Evolutionary conservation across 2,888 invertebrate species (phyloP), one percentile per base, ranked within the genome.

Genomic region (Eupeodes luniger): DNA sequence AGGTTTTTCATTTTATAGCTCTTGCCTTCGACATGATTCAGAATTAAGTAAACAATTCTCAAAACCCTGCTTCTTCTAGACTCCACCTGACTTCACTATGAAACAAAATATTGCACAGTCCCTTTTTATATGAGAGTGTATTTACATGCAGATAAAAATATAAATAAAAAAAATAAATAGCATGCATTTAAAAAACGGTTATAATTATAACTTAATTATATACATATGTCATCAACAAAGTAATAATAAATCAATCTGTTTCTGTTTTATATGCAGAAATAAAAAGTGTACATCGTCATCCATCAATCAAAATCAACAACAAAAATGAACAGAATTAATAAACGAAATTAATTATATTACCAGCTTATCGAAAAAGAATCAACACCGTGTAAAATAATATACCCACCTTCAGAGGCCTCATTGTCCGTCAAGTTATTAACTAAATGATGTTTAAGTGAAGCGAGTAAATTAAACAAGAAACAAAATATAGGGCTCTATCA

Each of bases 391-490:
- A 82, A 76, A 76, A 55, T 79, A 69, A 72, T 53, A 40, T 40
- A 40, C 40, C 40, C 40, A 1, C 70, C 76, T 62, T 55, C 47
- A 2, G n/a, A 66, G 53, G 14, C 19, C 19, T 61, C 51, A 64
- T 47, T 36, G 64, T 53, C 70, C 69, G 82, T 82, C 86, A 82
- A 78, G 79, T 79, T 82, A 82, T 75, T 64, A 75, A 55, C 79
- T 83, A 87, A 83, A 87, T 70, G 79, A 76, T 83, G 79, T 59
- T 76, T 44, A 83, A 75, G 57, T 70, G 64, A 79, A 80, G 12
- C 72, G 19, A 53, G 16, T 47, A 16, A 36, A 47, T 12, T 47
- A 16, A 53, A 69, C 19, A 69, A 19, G 19, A 19, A 19, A 19
- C 49, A 19, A 78, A 70, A 75, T 75, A 53, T 75, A 76, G 82